Percentiles rank a stretch among this genome's conserved stretches.
Evolutionary conservation across 23 tunicate genomes (phyloP).

Genomic region (Phallusia fumigata): DNA sequence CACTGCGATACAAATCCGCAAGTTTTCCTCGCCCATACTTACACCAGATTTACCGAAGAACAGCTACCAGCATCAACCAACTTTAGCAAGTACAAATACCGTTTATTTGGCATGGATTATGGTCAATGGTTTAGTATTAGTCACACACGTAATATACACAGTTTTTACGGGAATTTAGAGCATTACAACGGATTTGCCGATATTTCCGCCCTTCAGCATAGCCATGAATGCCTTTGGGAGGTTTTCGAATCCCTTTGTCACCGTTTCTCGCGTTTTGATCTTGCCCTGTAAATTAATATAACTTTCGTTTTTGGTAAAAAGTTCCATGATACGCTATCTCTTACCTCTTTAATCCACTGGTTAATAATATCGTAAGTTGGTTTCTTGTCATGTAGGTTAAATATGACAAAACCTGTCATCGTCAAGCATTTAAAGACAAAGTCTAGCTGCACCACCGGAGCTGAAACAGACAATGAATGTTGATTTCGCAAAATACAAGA

Average conservation of each 20-base stretch:
- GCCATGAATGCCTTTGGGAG: slow-evolving; percentile 41
- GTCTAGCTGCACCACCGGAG: too few species aligned
- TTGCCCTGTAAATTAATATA: slow-evolving; percentile 26
- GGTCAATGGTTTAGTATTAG: too few species aligned
- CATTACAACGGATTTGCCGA: slow-evolving; percentile 36
- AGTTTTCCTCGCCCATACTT: too few species aligned
- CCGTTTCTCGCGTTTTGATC: slow-evolving; percentile 21
- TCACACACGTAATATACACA: too few species aligned
- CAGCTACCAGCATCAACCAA: too few species aligned
- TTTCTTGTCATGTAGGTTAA: neutral
- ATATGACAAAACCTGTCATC: slow-evolving; percentile 29
- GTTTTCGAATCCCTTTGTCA: slow-evolving; percentile 33
- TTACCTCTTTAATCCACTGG: slow-evolving; percentile 43
- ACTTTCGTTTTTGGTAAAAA: neutral
- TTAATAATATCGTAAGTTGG: slow-evolving; percentile 5
- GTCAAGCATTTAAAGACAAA: neutral
- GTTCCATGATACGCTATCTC: neutral
- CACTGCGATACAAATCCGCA: too few species aligned
- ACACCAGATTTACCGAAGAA: too few species aligned
- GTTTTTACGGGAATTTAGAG: too few species aligned
- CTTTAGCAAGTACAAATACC: too few species aligned
- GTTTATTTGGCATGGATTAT: too few species aligned
- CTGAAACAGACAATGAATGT: too few species aligned
- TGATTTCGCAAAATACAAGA: too few species aligned
- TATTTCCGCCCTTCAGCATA: slow-evolving; percentile 36